Percentiles rank a stretch among this genome's conserved stretches.
phyloP scores from a whole-genome alignment of 2,888 invertebrate species.

The Cheilosia vulpina region DNA sequence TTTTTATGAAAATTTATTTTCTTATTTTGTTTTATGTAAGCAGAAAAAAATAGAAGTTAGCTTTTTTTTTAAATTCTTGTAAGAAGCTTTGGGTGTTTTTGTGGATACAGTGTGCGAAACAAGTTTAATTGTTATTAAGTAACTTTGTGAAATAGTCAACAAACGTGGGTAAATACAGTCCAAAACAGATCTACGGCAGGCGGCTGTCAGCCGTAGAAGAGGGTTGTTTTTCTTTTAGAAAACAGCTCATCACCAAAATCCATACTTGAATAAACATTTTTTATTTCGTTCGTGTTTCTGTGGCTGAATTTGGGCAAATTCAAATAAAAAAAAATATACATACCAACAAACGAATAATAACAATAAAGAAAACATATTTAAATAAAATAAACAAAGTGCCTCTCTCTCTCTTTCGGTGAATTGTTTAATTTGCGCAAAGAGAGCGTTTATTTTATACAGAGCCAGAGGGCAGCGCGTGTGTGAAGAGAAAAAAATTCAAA shows the following conservation, averaged over 20 bases:
- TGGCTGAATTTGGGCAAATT: conserved; percentile 17
- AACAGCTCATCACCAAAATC: conserved; percentile 18
- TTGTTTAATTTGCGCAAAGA: conserved; percentile 64
- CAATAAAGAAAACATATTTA: conserved; percentile 19
- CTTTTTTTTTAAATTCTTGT: not conserved
- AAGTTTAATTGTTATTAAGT: conserved; percentile 27
- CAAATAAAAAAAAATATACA: not conserved
- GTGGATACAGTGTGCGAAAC: conserved; percentile 2
- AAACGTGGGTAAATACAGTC: not conserved
- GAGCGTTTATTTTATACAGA: not conserved
- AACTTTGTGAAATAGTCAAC: conserved; percentile 40
- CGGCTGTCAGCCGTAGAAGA: conserved; percentile 20
- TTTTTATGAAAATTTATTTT: conserved; percentile 19
- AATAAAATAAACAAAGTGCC: conserved; percentile 33
- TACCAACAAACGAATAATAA: conserved; percentile 22
- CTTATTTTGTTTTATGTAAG: conserved; percentile 45
- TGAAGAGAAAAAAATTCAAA: conserved; percentile 24
- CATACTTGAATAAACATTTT: not conserved
- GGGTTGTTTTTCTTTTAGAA: conserved; percentile 25
- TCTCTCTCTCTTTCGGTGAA: conserved; percentile 39
- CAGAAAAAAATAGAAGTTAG: not conserved
- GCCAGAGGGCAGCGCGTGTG: conserved; percentile 24
- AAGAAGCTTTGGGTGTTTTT: conserved; percentile 22
- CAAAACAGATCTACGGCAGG: not conserved
- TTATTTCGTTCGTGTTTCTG: not conserved